Base-by-base conservation (phyloP, 92 coral and sea anemone species). In the Actinernus sp. region DNA sequence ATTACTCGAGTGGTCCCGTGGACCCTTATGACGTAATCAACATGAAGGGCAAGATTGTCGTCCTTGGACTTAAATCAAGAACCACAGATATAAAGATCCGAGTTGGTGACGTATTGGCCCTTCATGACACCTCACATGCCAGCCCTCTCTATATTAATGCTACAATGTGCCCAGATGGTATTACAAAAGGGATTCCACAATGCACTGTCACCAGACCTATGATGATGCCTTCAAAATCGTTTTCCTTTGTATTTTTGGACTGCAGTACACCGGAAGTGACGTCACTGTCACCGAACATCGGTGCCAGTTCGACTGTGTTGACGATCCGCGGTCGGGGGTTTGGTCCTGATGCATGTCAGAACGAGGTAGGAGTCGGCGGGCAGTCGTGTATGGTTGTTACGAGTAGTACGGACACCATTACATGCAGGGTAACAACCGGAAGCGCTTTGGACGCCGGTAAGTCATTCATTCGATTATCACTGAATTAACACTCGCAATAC, bases 211-310 rank as follows among this genome's bases (percentile, higher is more conserved):
- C 33, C 18, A 64, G 30, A 20, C 55, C 58, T 49, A 30, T 49
- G 4, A 29, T 52, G 53, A 74, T 12, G 18, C 58, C 58, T 13
- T 30, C 37, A 8, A 16, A 65, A 10, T 47, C 61, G n/a, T 50
- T 56, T 16, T 31, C 58, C 28, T 92, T 74, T 58, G 72, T 81
- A 41, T 92, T 83, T 57, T 75, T 70, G 61, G 74, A 76, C 36
- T 92, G 97, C 57, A 82, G 83, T 26, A 92, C 97, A 49, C 83
- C 94, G 51, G 77, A 68, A 80, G 91, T 92, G 23, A 83, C 78
- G 52, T 73, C 86, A 11, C 56, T 92, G 12, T 33, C 51, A 18
- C 97, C 97, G n/a, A 79, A 75, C 26, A 70, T 52, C 2, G 97
- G 94, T 16, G 56, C 65, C 21, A 83, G 73, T 69, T 76, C 83